Conservation (phyloP, 2,797 vertebrate species). For the Tokudaia tokunoshimensis region DNA sequence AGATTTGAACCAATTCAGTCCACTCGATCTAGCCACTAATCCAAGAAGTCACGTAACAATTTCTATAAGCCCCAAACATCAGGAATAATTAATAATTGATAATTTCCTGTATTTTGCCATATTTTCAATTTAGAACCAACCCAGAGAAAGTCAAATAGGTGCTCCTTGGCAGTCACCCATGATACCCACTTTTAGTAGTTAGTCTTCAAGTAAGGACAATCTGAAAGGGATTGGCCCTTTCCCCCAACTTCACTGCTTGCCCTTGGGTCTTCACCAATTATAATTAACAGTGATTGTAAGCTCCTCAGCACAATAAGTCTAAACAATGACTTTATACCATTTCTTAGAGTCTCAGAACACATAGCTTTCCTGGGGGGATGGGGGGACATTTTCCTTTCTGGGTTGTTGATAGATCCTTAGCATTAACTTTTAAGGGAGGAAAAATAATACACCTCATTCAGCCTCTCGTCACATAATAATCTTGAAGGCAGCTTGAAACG, state of each 20-base stretch:
- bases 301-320: background rate
- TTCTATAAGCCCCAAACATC: background rate
- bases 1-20: slow-evolving; percentile 6
- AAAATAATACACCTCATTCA: background rate
- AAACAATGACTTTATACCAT: background rate
- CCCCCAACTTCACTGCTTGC: background rate
- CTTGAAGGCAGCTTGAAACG: background rate
- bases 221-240: background rate
- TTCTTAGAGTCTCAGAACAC: background rate
- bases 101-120: background rate
- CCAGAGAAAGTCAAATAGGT: background rate
- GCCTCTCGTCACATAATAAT: background rate
- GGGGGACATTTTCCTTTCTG: too few relatives aligned
- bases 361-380: background rate
- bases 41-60: slow-evolving; percentile 36
- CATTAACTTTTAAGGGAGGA: background rate
- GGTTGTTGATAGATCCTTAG: background rate
- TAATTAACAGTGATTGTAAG: background rate
- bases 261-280: slow-evolving; percentile 5
- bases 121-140: background rate
- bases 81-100: slow-evolving; percentile 1
- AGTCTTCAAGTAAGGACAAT: slow-evolving; percentile 24
- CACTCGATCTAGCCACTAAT: background rate
- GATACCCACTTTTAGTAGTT: background rate
- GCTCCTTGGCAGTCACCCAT: background rate